Conservation (phyloP, 1,140 invertebrate species). For the Calycopis cecrops region DNA sequence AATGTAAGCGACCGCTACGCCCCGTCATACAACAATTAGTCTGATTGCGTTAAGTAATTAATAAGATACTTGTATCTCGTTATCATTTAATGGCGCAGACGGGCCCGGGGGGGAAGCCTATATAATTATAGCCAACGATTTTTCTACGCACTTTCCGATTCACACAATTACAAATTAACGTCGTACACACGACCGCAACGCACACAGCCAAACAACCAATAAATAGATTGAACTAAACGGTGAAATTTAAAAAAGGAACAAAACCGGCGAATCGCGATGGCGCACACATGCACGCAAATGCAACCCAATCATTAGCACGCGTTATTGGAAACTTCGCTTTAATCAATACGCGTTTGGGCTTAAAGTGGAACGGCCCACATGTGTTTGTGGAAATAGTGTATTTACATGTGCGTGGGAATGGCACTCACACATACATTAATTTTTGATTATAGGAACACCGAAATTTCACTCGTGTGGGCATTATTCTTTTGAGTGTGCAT, state of each 20-base stretch:
- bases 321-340: conserved; percentile 30
- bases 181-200: conserved; percentile 33
- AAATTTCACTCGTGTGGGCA: conserved; percentile 47
- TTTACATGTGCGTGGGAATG: conserved; percentile 62
- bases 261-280: conserved; percentile 65
- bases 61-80: conserved; percentile 10
- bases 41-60: conserved; percentile 10
- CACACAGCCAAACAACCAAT: conserved; percentile 64
- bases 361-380: conserved; percentile 26
- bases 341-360: conserved; percentile 22
- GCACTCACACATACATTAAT: conserved; percentile 48
- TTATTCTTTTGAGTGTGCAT: conserved; percentile 30
- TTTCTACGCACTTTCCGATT: conserved; percentile 70
- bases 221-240: conserved; percentile 75
- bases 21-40: background rate
- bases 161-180: conserved; percentile 29
- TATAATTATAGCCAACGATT: conserved; percentile 63
- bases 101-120: conserved; percentile 31
- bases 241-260: conserved; percentile 75
- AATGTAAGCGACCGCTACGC: too few relatives aligned
- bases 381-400: conserved; percentile 57
- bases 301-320: conserved; percentile 64
- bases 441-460: conserved; percentile 72
- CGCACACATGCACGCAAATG: conserved; percentile 58
- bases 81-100: conserved; percentile 23